Evolutionary conservation across 2,113 vertebrate genomes (phyloP).

Genomic region (Micronycteris hirsuta): DNA sequence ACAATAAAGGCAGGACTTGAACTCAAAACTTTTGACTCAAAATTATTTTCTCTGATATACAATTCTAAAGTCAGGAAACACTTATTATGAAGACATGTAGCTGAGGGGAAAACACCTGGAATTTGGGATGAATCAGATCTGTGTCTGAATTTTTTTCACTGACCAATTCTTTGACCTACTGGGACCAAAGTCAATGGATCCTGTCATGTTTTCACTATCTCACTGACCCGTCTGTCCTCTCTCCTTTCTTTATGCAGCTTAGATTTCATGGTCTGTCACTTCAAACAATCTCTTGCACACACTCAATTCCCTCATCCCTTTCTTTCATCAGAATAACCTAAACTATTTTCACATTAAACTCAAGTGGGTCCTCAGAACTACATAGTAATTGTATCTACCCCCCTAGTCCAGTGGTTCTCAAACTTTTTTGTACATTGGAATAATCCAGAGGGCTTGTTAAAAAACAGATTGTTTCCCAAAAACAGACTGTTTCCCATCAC

Average conservation of each 20-base stretch:
- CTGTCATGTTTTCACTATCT: not conserved
- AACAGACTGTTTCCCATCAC: not conserved
- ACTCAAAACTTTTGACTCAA: not conserved
- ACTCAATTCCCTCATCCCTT: not conserved
- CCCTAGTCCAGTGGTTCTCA: not conserved
- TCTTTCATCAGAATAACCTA: not conserved
- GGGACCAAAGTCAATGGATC: not conserved
- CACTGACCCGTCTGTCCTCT: not conserved
- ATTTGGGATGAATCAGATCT: not conserved
- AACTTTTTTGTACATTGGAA: not conserved
- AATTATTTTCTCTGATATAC: not conserved
- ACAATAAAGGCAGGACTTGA: not conserved
- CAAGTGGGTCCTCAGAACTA: not conserved
- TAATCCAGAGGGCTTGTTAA: not conserved
- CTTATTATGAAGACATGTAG: not conserved
- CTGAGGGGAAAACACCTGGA: not conserved
- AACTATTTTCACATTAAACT: conserved; percentile 11
- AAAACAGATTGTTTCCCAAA: not conserved
- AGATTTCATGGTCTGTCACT: not conserved
- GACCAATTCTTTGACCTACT: not conserved
- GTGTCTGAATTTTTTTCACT: not conserved
- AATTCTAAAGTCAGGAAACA: not conserved
- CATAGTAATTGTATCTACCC: not conserved
- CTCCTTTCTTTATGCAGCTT: not conserved
- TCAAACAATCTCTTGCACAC: not conserved